phyloP scores from a whole-genome alignment of 2,113 vertebrate genomes.

The Emydura subglobosa region DNA sequence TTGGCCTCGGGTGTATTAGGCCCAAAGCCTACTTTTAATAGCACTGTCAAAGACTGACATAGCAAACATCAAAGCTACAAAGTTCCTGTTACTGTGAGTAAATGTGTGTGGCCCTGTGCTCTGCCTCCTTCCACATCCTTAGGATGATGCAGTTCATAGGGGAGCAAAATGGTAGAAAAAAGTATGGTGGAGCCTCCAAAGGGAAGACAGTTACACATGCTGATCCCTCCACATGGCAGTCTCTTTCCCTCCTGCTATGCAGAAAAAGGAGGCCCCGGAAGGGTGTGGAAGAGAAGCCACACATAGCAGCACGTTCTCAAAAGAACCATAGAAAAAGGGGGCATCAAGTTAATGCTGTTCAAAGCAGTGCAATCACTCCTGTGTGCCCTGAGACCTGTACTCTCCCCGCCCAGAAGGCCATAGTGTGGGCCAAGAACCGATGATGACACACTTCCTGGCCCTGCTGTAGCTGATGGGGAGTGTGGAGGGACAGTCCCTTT shows the following conservation, averaged over 20 bases:
- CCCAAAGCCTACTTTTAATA: background rate
- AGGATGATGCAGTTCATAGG: background rate
- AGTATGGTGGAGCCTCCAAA: background rate
- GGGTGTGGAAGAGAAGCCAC: accelerated
- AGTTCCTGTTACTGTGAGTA: background rate
- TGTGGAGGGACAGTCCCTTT: accelerated
- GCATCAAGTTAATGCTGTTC: background rate
- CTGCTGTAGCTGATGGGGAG: background rate
- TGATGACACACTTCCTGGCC: background rate
- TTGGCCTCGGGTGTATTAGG: background rate
- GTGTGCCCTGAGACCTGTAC: background rate
- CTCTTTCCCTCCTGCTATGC: background rate
- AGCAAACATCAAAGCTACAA: background rate
- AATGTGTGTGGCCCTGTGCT: background rate
- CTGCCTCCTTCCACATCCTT: background rate
- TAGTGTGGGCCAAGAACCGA: background rate
- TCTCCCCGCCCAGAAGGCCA: background rate
- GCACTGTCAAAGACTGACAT: background rate
- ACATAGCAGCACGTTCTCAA: background rate
- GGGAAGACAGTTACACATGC: background rate
- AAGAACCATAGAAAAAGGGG: background rate
- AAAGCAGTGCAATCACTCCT: background rate
- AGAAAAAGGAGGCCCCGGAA: background rate
- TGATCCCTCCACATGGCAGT: background rate
- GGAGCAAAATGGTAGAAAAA: background rate